phyloP scores from a whole-genome alignment of 2,797 vertebrate genomes.

The Neosilurus hyrtlii region DNA sequence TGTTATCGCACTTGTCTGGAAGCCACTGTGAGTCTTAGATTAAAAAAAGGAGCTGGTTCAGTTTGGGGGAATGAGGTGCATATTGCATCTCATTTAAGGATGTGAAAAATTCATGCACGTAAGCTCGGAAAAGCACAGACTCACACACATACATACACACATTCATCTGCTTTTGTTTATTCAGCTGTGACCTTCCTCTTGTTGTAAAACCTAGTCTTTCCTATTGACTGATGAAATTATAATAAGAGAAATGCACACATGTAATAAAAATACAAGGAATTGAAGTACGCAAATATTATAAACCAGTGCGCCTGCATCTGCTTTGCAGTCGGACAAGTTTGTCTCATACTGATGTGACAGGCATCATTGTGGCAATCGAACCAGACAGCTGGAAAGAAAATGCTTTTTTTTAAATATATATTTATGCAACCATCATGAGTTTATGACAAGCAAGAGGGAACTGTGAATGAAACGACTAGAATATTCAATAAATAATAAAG shows the following conservation, averaged over 20 bases:
- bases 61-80: conserved; percentile 1
- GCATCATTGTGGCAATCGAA: background rate
- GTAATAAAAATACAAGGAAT: background rate
- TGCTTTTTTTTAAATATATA: background rate
- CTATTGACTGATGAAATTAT: background rate
- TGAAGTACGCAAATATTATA: background rate
- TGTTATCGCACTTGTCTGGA: conserved; percentile 29
- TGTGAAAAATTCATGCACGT: conserved; percentile 15
- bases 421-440: background rate
- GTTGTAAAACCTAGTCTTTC: conserved; percentile 7
- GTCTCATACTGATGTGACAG: background rate
- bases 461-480: background rate
- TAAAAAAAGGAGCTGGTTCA: background rate
- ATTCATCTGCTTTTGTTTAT: conserved; percentile 39
- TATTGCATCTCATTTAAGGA: conserved; percentile 28
- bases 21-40: conserved; percentile 17
- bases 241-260: background rate
- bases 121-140: conserved; percentile 6
- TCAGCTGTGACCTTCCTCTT: conserved; percentile 49
- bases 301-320: background rate
- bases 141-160: background rate
- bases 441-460: background rate
- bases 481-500: background rate
- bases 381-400: background rate
- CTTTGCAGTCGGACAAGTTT: background rate